Evolutionary conservation across 2,888 invertebrate genomes (phyloP), one percentile per base, ranked within the genome.

Genomic region (Lithophane ornitopus): DNA sequence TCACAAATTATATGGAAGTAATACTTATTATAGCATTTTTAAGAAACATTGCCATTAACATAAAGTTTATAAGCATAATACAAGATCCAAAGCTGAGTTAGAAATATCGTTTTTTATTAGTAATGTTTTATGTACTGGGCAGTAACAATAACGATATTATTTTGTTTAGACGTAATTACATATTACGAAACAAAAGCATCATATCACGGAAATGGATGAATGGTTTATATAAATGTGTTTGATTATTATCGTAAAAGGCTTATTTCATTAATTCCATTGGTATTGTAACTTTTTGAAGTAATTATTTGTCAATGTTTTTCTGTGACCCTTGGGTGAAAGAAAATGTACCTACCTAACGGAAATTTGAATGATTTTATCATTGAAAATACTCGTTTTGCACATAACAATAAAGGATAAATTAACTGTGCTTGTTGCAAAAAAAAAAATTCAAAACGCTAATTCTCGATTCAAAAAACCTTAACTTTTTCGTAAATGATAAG

Each of bases 191-290:
- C 52, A 80, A 71, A 54, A 6, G 1, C 52, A 26, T 19, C 4
- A 22, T 46, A 28, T 28, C 12, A 28, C 44, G 54, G 19, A 80
- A 62, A 77, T 62, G 19, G 54, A 28, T 34, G 34, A 28, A 54
- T 61, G 54, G 19, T 80, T 39, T 54, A 56, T 22, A 59, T 59
- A 58, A 65, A 58, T 44, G 26, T 80, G 28, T 58, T 12, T 59
- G 70, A 59, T 70, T 65, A 49, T 34, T 66, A 72, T 72, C 71
- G 34, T 59, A 34, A 70, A 80, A 69, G 69, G 54, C 26, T 46
- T 63, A 70, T 71, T 77, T 63, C 0, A 68, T 26, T 65, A 65
- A 61, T 73, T 80, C 28, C 39, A 65, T 63, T 19, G 49, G 8
- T 63, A 72, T 72, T 72, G 44, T 68, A 59, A 59, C 16, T 44